A percentile compares a stretch with the other conserved stretches of the same genome.
Conservation (phyloP, 2,888 invertebrate species). For the Lacanobia wlatinum region DNA sequence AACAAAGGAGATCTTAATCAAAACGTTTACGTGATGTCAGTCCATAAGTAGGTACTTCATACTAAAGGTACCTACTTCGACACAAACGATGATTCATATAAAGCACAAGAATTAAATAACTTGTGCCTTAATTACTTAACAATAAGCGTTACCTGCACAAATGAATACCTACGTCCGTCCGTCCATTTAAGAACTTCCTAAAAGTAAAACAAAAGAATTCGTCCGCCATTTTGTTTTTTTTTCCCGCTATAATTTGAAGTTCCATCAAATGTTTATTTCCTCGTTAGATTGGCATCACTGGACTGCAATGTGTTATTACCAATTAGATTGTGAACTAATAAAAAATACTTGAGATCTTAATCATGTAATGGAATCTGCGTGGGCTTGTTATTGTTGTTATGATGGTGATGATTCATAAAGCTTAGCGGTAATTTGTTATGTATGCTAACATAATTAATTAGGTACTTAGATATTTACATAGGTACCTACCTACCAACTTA, state of each 20-base stretch:
- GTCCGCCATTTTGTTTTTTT: slow-evolving; percentile 42
- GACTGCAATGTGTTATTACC: slow-evolving; percentile 37
- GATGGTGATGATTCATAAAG: slow-evolving; percentile 32
- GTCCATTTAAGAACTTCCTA: slow-evolving; percentile 28
- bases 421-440: slow-evolving; percentile 21
- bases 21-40: slow-evolving; percentile 46
- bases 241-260: slow-evolving; percentile 24
- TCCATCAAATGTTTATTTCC: slow-evolving; percentile 54
- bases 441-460: slow-evolving; percentile 8
- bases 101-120: slow-evolving; percentile 29
- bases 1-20: slow-evolving; percentile 62
- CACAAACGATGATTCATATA: slow-evolving; percentile 53
- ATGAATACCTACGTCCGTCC: not conserved
- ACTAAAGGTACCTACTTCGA: slow-evolving; percentile 13
- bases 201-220: slow-evolving; percentile 56
- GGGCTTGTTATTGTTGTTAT: slow-evolving; percentile 39
- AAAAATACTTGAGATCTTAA: slow-evolving; percentile 46
- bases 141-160: slow-evolving; percentile 43
- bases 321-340: slow-evolving; percentile 37
- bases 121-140: slow-evolving; percentile 35
- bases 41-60: slow-evolving; percentile 4
- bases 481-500: not conserved
- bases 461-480: not conserved
- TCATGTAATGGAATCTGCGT: slow-evolving; percentile 50
- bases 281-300: slow-evolving; percentile 58